Conservation (phyloP, 2,113 vertebrate genomes). For the Etheostoma spectabile region DNA sequence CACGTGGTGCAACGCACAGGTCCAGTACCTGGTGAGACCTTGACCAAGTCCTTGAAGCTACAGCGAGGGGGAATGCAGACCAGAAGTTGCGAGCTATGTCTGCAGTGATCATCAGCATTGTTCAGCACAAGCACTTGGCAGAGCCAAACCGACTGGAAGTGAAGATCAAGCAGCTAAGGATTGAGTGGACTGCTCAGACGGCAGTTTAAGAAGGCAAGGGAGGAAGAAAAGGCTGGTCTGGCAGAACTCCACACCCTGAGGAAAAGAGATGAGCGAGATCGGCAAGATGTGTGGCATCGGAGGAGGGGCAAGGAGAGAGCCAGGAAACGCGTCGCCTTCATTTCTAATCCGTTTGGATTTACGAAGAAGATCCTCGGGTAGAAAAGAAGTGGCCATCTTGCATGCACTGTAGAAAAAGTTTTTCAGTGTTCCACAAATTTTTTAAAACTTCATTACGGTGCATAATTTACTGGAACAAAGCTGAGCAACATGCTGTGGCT, state of each 20-base stretch:
- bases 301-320: background rate
- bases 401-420: background rate
- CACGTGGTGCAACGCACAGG: background rate
- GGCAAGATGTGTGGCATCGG: background rate
- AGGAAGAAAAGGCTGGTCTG: background rate
- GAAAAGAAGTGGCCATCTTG: conserved; percentile 11
- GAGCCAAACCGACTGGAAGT: background rate
- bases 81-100: background rate
- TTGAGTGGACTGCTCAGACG: background rate
- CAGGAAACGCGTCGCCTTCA: background rate
- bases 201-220: background rate
- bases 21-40: background rate
- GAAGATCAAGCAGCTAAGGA: background rate
- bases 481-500: too few species aligned
- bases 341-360: background rate
- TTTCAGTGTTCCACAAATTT: too few species aligned
- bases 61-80: too few species aligned
- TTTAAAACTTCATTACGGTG: too few species aligned
- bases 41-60: too few species aligned
- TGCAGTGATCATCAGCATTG: background rate
- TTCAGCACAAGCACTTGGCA: background rate
- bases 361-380: background rate
- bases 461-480: too few species aligned
- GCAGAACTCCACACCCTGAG: background rate
- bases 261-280: too few species aligned